Conservation (phyloP, 1,140 invertebrate genomes). For the Portunus trituberculatus region DNA sequence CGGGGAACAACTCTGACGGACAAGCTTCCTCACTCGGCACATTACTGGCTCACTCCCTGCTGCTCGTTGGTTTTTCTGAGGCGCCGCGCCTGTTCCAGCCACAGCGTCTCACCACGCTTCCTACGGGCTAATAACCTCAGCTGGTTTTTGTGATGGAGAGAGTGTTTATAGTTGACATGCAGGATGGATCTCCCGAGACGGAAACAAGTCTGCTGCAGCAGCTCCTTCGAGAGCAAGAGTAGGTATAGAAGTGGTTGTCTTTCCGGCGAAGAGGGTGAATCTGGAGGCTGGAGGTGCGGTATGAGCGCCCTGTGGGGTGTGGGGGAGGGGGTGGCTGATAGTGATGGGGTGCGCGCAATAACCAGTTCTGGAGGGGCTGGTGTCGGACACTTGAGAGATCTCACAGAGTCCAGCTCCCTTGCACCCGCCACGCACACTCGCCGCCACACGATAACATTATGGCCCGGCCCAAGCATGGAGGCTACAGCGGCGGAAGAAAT, state of each 20-base stretch:
- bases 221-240: neutral
- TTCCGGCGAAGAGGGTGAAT: neutral
- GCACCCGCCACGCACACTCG: neutral
- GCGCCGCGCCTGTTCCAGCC: neutral
- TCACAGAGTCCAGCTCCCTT: neutral
- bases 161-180: neutral
- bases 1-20: constrained; percentile 3
- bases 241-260: neutral
- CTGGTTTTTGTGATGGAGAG: neutral
- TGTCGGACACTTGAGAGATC: constrained; percentile 10
- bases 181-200: neutral
- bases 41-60: neutral
- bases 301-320: neutral
- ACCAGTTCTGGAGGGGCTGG: neutral
- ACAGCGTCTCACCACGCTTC: neutral
- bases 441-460: constrained; percentile 40
- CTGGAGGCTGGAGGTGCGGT: neutral
- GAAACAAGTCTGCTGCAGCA: neutral
- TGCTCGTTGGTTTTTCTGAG: neutral
- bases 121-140: neutral
- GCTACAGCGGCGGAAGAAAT: constrained; percentile 45
- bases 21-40: neutral
- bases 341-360: neutral
- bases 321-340: neutral
- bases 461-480: constrained; percentile 45